Evolutionary conservation across 30 jellyfish, hydroid and myxozoan species (phyloP).

Genomic region (Aurelia aurita complex sp. Pacific): DNA sequence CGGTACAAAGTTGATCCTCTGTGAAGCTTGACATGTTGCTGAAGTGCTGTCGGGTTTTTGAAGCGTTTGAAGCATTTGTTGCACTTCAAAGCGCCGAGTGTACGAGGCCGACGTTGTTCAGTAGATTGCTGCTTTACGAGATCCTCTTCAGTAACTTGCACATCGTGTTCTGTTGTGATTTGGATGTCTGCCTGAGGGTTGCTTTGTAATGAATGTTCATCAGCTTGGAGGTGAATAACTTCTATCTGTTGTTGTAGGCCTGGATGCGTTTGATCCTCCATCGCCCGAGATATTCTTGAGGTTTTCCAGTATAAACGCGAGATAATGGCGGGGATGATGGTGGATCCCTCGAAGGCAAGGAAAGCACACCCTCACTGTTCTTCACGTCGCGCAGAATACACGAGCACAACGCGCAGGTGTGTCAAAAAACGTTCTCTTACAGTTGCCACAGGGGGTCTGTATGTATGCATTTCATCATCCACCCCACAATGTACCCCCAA

Average conservation of each 20-base stretch:
- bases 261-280: slow-evolving; percentile 65
- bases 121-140: slow-evolving; percentile 12
- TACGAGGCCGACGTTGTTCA: slow-evolving; percentile 23
- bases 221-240: slow-evolving; percentile 39
- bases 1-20: slow-evolving; percentile 65
- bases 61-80: slow-evolving; percentile 64
- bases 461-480: no score
- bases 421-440: no score
- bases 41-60: slow-evolving; percentile 56
- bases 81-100: slow-evolving; percentile 40
- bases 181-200: slow-evolving; percentile 9
- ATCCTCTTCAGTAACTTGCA: slow-evolving; percentile 22
- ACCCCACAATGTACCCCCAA: no score
- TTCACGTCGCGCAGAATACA: slow-evolving; percentile 64
- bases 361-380: slow-evolving; percentile 24
- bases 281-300: slow-evolving; percentile 44
- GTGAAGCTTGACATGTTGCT: slow-evolving; percentile 63
- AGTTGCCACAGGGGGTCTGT: no score
- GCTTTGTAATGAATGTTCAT: slow-evolving; percentile 20
- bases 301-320: slow-evolving; percentile 25
- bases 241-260: slow-evolving; percentile 58
- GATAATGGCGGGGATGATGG: slow-evolving; percentile 15
- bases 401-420: slow-evolving; percentile 69
- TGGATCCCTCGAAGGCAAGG: slow-evolving; percentile 12
- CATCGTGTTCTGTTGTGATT: slow-evolving; percentile 7